Evolutionary conservation across 2,888 invertebrate genomes (phyloP).

Genomic region (Melinopterus prodromus): DNA sequence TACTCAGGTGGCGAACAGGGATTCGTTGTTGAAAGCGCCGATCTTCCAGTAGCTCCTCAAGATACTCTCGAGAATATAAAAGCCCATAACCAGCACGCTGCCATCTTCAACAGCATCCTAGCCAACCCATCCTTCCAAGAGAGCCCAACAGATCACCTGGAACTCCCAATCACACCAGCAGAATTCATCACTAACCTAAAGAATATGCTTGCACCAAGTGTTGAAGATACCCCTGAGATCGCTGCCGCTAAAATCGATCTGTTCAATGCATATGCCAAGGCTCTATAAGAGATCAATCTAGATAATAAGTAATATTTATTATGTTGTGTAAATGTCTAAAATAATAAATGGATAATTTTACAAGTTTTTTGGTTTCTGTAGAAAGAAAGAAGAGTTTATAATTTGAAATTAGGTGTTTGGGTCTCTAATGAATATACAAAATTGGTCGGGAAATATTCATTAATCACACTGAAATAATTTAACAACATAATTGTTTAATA

Average conservation of each 20-base stretch:
- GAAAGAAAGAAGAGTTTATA: no score
- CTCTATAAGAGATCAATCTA: constrained; percentile 15
- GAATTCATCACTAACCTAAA: constrained; percentile 22
- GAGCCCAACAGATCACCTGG: constrained; percentile 28
- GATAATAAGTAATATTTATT: no score
- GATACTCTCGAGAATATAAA: constrained; percentile 49
- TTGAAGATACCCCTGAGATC: constrained; percentile 47
- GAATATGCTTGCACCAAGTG: constrained; percentile 22
- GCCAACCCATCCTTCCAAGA: constrained; percentile 33
- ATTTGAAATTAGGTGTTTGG: no score
- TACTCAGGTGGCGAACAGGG: constrained; percentile 44
- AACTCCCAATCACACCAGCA: constrained; percentile 30
- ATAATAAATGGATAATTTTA: no score
- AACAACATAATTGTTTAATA: no score
- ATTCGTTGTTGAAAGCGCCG: constrained; percentile 40
- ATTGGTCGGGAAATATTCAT: no score
- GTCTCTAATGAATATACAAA: no score
- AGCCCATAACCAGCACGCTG: constrained; percentile 44
- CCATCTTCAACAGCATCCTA: constrained; percentile 30
- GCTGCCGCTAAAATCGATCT: constrained; percentile 44
- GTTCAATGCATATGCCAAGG: constrained; percentile 37
- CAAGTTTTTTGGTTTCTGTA: no score
- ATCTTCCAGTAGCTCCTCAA: constrained; percentile 43
- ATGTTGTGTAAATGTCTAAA: no score
- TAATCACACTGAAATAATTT: no score